Conservation (phyloP, 2,113 vertebrate genomes). For the Saccopteryx leptura region DNA sequence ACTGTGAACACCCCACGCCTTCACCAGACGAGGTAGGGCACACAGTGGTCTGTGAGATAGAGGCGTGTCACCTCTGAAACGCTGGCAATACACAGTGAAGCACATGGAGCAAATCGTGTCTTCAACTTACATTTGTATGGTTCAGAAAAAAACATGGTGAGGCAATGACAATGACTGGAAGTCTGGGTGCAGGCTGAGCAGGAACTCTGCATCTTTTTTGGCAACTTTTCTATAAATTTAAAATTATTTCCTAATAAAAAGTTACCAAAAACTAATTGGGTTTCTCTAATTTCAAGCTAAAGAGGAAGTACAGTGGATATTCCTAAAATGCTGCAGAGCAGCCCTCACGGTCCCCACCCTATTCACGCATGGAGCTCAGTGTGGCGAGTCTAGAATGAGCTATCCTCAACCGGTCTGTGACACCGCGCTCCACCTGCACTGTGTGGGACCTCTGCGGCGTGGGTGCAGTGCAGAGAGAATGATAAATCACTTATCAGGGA, state of each 20-base stretch:
- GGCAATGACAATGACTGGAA: neutral
- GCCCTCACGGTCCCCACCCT: neutral
- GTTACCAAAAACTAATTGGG: neutral
- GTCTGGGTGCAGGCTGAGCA: accelerated
- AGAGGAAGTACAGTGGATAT: neutral
- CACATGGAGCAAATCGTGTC: neutral
- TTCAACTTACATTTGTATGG: neutral
- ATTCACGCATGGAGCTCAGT: accelerated
- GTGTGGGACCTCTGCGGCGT: accelerated
- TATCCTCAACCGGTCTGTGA: neutral
- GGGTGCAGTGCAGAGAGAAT: neutral
- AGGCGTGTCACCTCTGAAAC: neutral
- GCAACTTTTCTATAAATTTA: neutral
- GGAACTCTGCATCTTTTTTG: neutral
- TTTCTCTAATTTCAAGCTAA: neutral
- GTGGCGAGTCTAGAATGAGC: accelerated
- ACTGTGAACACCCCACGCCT: neutral
- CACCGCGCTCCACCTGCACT: neutral
- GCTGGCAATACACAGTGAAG: neutral
- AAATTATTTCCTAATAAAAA: neutral
- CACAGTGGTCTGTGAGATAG: too few species aligned
- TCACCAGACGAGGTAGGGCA: neutral
- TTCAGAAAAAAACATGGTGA: neutral
- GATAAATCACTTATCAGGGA: neutral
- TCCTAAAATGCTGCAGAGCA: accelerated